Percentiles rank a stretch among this genome's conserved stretches.
Evolutionary conservation across 2,113 vertebrate species (phyloP).

Genomic region (Equus quagga): DNA sequence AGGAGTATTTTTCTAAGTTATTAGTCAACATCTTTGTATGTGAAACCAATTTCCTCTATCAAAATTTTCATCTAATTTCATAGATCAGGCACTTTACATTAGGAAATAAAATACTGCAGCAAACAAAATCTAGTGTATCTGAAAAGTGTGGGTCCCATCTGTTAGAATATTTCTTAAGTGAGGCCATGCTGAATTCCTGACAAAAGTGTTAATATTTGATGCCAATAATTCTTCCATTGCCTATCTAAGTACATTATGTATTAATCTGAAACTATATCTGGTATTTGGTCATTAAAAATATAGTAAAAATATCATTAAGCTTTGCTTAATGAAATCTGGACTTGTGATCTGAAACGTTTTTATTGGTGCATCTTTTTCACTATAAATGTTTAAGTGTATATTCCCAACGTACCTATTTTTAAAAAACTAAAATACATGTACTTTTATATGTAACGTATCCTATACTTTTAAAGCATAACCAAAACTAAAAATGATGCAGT

Average conservation of each 20-base stretch:
- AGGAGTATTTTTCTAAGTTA: conserved; percentile 75
- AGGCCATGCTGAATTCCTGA: conserved; percentile 73
- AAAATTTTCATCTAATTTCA: conserved; percentile 71
- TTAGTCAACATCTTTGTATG: conserved; percentile 61
- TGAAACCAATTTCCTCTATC: conserved; percentile 60
- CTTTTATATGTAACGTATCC: neutral
- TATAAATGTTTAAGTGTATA: neutral
- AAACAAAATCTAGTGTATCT: conserved; percentile 73
- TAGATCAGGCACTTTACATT: conserved; percentile 61
- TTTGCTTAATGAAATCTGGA: conserved; percentile 5
- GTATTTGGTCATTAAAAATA: conserved; percentile 68
- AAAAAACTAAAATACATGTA: neutral
- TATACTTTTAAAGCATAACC: neutral
- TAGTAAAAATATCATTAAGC: conserved; percentile 75
- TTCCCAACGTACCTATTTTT: neutral
- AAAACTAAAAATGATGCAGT: conserved; percentile 26
- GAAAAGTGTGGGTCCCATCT: conserved; percentile 50
- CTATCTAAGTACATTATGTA: conserved; percentile 56
- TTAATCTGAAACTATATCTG: conserved; percentile 72
- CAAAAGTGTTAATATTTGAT: conserved; percentile 81
- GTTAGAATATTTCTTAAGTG: conserved; percentile 73
- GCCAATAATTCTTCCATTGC: conserved; percentile 71
- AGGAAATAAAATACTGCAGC: conserved; percentile 63
- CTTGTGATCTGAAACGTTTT: neutral
- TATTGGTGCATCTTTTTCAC: neutral